Conservation (phyloP, 2,113 vertebrate species). For the Larimichthys crocea region DNA sequence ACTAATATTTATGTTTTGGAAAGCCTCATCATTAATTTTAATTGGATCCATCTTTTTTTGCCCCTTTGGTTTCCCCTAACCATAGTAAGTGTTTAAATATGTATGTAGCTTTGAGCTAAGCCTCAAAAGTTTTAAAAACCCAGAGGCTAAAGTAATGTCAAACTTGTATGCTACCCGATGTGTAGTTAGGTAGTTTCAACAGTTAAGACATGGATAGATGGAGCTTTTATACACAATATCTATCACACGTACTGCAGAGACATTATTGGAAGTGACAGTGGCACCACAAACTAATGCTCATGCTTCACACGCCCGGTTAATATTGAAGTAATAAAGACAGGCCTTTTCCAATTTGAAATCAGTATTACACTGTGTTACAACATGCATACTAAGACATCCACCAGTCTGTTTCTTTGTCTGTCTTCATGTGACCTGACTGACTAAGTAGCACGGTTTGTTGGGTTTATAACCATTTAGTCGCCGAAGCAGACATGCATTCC, state of each 20-base stretch:
- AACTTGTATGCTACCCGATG: slow-evolving; percentile 7
- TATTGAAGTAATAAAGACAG: slow-evolving; percentile 67
- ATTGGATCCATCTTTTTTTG: slow-evolving; percentile 31
- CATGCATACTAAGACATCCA: slow-evolving; percentile 65
- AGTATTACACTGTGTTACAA: slow-evolving; percentile 63
- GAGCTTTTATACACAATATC: slow-evolving; percentile 36
- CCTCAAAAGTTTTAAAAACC: slow-evolving; percentile 44
- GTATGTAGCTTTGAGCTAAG: slow-evolving; percentile 53
- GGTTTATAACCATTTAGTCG: slow-evolving; percentile 49
- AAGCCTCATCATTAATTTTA: slow-evolving; percentile 56
- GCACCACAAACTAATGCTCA: slow-evolving; percentile 45
- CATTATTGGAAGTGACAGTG: slow-evolving; percentile 28
- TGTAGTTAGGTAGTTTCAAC: background rate
- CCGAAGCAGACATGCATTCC: slow-evolving; percentile 32
- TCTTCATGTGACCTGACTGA: slow-evolving; percentile 48
- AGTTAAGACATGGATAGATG: slow-evolving; percentile 16
- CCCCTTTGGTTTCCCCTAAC: slow-evolving; percentile 24
- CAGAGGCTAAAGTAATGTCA: slow-evolving; percentile 38
- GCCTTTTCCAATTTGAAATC: slow-evolving; percentile 68
- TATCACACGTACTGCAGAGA: slow-evolving; percentile 22
- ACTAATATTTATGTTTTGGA: slow-evolving; percentile 52
- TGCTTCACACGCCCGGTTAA: slow-evolving; percentile 53
- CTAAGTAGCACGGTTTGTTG: slow-evolving; percentile 30
- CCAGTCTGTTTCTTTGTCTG: slow-evolving; percentile 10
- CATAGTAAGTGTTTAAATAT: slow-evolving; percentile 60